A percentile compares a stretch with the other conserved stretches of the same genome.
Evolutionary conservation across 2,797 vertebrate genomes (phyloP).

Genomic region (Eulemur coronatus): DNA sequence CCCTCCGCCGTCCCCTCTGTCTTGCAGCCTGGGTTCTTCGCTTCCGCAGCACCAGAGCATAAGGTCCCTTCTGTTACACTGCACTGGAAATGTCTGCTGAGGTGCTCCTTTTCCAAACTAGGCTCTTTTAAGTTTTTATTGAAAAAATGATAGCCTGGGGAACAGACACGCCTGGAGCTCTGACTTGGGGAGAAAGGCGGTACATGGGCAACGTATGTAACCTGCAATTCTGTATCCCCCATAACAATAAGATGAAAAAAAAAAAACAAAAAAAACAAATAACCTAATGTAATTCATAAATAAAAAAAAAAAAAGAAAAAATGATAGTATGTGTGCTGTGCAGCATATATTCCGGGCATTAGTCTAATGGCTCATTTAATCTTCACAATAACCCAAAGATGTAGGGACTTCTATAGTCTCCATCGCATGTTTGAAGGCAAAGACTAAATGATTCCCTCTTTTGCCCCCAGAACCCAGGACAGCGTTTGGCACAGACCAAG

Average conservation of each 20-base stretch:
- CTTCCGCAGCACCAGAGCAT: neutral
- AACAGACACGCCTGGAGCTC: too few relatives aligned
- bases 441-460: neutral
- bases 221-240: too few relatives aligned
- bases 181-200: too few relatives aligned
- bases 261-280: too few relatives aligned
- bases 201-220: too few relatives aligned
- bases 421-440: neutral
- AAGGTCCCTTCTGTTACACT: neutral
- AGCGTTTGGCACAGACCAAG: rapidly evolving
- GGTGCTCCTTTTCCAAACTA: neutral
- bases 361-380: neutral
- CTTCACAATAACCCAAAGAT: neutral
- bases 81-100: neutral
- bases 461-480: neutral
- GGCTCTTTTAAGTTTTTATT: neutral
- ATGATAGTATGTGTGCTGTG: too few relatives aligned
- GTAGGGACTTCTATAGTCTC: neutral
- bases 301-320: neutral
- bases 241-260: too few relatives aligned
- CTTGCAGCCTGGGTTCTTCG: rapidly evolving
- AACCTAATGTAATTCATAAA: too few relatives aligned
- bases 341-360: rapidly evolving
- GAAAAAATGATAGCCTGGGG: neutral
- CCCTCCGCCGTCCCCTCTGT: too few relatives aligned